Evolutionary conservation across 2,797 vertebrate genomes (phyloP), one percentile per base, ranked within the genome.

Genomic region (Acrocephalus scirpaceus): DNA sequence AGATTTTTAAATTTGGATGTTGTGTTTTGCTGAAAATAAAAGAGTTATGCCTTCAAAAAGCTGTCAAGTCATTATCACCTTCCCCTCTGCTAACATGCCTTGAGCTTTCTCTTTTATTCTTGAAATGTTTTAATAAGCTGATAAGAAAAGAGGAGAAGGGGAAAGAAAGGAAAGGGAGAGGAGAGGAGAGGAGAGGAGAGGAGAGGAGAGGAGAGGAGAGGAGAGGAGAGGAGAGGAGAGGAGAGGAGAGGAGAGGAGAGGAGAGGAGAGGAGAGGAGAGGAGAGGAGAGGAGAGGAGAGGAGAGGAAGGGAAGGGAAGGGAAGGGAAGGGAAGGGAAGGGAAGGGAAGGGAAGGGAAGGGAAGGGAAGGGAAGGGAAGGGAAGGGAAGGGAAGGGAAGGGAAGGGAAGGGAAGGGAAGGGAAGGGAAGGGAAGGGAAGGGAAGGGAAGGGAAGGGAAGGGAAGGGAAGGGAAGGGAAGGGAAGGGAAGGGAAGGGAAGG

Each of bases 1-100:
- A 70, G 42, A 48, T 29, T 75, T 88, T 96, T 94, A 22, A 93
- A 96, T 34, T 75, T 36, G 71, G 78, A 20, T 93, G 38, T 70
- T 30, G 19, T 54, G 26, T 70, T 96, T 79, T 66, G 34, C 64
- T 88, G 65, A 95, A 94, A 88, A 71, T 40, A 19, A 79, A 86
- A 94, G 64, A 38, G 71, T 86, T 76, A 70, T 91, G 16, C 79
- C 64, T 70, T 86, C 66, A 57, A 72, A 91, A 69, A 47, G 0
- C 19, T 73, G 13, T 30, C 25, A 73, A 62, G 23, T 67, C 51
- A 26, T 71, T 71, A 36, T 72, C 2, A 4, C 7, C 20, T 85
- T 82, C 34, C 6, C 15, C 21, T 56, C n/a, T 72, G 27, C 36
- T 89, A 82, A 64, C 6, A 57, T 8, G 16, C 36, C 36, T 66